phyloP scores from a whole-genome alignment of 2,888 invertebrate species.

The Helleia helle region DNA sequence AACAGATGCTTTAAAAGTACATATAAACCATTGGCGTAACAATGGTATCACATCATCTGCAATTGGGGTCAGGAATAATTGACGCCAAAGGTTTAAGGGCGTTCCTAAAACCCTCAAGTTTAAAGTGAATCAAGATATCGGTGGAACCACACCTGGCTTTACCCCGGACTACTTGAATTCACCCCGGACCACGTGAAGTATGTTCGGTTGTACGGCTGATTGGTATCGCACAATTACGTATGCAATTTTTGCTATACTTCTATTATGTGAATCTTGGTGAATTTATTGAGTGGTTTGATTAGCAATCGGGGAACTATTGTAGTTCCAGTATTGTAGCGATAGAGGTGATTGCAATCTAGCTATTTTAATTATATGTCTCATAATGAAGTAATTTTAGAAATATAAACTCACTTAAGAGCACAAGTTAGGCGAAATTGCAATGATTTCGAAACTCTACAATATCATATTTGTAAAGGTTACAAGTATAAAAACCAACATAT shows the following conservation, averaged over 20 bases:
- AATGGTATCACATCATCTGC: constrained; percentile 68
- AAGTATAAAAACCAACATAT: no score
- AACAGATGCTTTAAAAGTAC: constrained; percentile 47
- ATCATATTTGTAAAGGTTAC: no score
- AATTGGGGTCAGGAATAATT: constrained; percentile 71
- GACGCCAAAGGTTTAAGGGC: constrained; percentile 62
- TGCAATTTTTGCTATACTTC: not conserved
- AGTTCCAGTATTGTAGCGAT: no score
- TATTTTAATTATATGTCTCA: no score
- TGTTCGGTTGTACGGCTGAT: constrained; percentile 54
- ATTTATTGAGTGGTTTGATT: no score
- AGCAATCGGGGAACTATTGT: no score
- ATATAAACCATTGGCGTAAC: constrained; percentile 52
- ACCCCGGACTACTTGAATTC: constrained; percentile 44
- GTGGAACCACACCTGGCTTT: constrained; percentile 60
- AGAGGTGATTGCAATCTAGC: no score
- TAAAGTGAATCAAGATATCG: constrained; percentile 67
- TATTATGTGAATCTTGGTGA: no score
- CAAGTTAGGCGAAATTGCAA: no score
- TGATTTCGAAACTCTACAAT: no score
- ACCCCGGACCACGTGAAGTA: constrained; percentile 48
- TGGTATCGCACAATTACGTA: constrained; percentile 35
- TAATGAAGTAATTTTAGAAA: no score
- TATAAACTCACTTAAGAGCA: no score
- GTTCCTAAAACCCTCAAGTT: constrained; percentile 56